phyloP scores from a whole-genome alignment of 2,797 vertebrate species.

The Eptatretus atami region DNA sequence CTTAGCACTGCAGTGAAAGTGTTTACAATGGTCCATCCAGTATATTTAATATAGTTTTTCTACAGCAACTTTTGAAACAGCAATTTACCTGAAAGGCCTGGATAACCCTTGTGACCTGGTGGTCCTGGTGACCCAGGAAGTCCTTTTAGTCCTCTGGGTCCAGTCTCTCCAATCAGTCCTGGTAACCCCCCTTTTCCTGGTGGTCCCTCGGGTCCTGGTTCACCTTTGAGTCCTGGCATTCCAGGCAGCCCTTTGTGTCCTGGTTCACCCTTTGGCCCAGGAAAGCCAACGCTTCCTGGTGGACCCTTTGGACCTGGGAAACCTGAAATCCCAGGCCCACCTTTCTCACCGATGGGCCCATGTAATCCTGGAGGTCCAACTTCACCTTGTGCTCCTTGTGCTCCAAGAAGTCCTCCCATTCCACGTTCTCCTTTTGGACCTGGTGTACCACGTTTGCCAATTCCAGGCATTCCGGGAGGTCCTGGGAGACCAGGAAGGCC shows the following conservation, averaged over 20 bases:
- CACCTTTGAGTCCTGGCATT: slow-evolving; percentile 45
- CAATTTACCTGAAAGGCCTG: slow-evolving; percentile 24
- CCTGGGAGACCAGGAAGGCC: slow-evolving; percentile 37
- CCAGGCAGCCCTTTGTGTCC: slow-evolving; percentile 49
- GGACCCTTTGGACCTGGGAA: slow-evolving; percentile 58
- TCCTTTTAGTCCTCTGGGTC: slow-evolving; percentile 33
- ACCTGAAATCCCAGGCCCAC: slow-evolving; percentile 36
- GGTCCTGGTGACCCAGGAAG: slow-evolving; percentile 70
- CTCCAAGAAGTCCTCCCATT: slow-evolving; percentile 31
- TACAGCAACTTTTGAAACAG: no score
- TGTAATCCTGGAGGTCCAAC: slow-evolving; percentile 33
- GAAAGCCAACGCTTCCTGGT: slow-evolving; percentile 55
- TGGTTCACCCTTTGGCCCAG: slow-evolving; percentile 43
- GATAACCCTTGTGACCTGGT: slow-evolving; percentile 38
- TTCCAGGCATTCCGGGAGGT: slow-evolving; percentile 40
- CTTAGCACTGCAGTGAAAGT: no score
- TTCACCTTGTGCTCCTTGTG: slow-evolving; percentile 46
- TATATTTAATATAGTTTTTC: no score
- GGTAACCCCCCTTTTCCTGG: slow-evolving; percentile 49
- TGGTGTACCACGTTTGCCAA: slow-evolving; percentile 50
- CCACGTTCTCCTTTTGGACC: slow-evolving; percentile 69
- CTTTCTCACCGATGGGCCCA: slow-evolving; percentile 38
- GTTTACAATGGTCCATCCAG: no score
- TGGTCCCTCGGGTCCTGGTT: slow-evolving; percentile 42
- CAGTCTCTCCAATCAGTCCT: slow-evolving; percentile 55